Percentiles rank a stretch among this genome's conserved stretches.
These are phyloP conservation scores for Opisthocomus hoazin DNA, from an alignment of 2,113 vertebrate genomes.

Conservation along the genomic window DNA sequence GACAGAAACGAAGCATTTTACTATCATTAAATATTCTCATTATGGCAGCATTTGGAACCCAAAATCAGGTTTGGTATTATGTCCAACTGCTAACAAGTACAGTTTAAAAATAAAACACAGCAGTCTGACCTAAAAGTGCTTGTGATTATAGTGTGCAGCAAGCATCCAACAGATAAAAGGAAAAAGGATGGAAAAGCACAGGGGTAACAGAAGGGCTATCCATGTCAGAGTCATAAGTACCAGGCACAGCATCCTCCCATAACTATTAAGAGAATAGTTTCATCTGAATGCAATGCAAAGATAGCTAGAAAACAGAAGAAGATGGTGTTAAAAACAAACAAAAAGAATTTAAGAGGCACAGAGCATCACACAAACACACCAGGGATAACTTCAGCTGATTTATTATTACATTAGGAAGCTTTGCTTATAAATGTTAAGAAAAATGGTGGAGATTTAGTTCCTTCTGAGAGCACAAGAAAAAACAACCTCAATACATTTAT, in stretches of 20 bases:
- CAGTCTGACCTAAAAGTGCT: slow-evolving; percentile 45
- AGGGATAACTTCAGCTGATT: background rate
- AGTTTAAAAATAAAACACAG: slow-evolving; percentile 41
- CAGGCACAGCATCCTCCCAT: background rate
- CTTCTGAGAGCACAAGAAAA: background rate
- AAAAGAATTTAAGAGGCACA: background rate
- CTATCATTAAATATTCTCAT: slow-evolving; percentile 11
- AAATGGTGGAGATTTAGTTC: background rate
- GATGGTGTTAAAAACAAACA: background rate
- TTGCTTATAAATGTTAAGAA: background rate
- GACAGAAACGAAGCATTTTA: background rate
- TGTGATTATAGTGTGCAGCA: background rate
- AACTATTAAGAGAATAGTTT: background rate
- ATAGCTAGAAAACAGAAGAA: background rate
- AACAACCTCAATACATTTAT: background rate
- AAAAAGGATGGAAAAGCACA: background rate
- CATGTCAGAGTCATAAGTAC: background rate
- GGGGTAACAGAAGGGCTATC: background rate
- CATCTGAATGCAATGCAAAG: background rate
- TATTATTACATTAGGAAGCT: background rate
- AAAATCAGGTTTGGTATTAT: background rate
- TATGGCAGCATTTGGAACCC: slow-evolving; percentile 4
- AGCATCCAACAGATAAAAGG: slow-evolving; percentile 36
- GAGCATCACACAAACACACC: background rate
- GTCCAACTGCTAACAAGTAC: slow-evolving; percentile 10